A percentile compares a stretch with the other conserved stretches of the same genome.
These are phyloP conservation scores for Rhabdomys dilectus DNA, from an alignment of 2,113 vertebrate genomes.

Conservation along the genomic window DNA sequence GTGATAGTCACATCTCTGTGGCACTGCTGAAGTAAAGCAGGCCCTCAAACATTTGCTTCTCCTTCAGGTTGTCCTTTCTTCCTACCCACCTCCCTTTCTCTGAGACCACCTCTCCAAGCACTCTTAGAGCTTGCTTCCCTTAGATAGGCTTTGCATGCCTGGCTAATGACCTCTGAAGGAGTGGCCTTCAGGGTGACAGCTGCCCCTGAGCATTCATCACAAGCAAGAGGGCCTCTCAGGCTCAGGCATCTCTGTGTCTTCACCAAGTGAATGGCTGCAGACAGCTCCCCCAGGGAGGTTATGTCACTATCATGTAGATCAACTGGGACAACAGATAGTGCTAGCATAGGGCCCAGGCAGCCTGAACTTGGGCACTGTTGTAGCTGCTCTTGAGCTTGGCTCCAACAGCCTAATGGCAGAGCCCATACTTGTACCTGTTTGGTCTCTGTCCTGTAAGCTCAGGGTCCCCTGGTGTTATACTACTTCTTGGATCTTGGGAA, in stretches of 20 bases:
- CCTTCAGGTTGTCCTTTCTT: neutral
- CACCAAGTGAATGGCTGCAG: neutral
- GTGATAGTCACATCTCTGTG: neutral
- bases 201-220: neutral
- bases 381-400: neutral
- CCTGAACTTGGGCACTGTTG: fast-evolving
- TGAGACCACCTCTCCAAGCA: neutral
- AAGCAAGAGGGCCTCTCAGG: neutral
- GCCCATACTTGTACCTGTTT: neutral
- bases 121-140: neutral
- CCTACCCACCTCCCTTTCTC: neutral
- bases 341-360: neutral
- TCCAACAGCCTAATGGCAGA: neutral
- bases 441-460: neutral
- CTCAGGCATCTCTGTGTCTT: neutral
- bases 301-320: neutral
- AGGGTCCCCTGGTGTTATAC: neutral
- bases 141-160: too few species aligned
- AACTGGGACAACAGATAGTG: neutral
- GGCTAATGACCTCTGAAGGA: neutral
- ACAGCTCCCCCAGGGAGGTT: neutral
- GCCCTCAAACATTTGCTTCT: neutral
- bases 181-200: neutral
- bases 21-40: neutral
- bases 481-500: too few species aligned